Percentiles rank a stretch among this genome's conserved stretches.
phyloP scores from a whole-genome alignment of 2,797 vertebrate species.

The Lerista edwardsae region DNA sequence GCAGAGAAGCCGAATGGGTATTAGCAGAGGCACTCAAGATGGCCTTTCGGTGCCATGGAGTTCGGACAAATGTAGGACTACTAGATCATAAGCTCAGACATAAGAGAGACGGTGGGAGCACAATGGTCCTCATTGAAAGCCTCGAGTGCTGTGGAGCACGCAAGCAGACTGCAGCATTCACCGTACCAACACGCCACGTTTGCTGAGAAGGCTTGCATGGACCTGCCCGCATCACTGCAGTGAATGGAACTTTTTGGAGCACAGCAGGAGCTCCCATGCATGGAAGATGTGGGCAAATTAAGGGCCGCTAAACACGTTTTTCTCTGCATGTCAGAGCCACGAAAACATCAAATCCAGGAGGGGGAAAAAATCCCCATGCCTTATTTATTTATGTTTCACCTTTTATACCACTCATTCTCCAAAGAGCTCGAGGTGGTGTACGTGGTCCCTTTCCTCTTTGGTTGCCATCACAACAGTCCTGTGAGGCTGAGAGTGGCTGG shows the following conservation, averaged over 20 bases:
- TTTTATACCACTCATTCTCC: background rate
- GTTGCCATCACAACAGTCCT: too few relatives aligned
- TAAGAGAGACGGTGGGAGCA: background rate
- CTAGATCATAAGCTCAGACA: background rate
- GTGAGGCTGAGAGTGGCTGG: too few relatives aligned
- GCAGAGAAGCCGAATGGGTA: constrained; percentile 13
- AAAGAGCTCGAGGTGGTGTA: too few relatives aligned
- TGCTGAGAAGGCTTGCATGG: background rate
- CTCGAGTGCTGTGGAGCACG: background rate
- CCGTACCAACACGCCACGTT: too few relatives aligned
- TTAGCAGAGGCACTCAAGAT: constrained; percentile 23
- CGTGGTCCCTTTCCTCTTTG: too few relatives aligned
- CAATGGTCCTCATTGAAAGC: background rate
- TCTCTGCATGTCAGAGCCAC: background rate
- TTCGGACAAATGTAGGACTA: constrained; percentile 1
- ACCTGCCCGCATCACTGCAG: background rate
- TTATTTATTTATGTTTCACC: too few relatives aligned
- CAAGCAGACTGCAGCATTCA: background rate
- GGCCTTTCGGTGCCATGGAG: constrained; percentile 25
- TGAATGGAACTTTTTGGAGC: background rate
- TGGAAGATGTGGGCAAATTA: background rate
- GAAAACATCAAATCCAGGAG: background rate
- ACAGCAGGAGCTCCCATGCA: too few relatives aligned
- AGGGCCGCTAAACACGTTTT: background rate
- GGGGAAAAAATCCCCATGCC: background rate